These are phyloP conservation scores for Corvus hawaiiensis DNA, from an alignment of 2,113 vertebrate genomes.

Conservation along the genomic window DNA sequence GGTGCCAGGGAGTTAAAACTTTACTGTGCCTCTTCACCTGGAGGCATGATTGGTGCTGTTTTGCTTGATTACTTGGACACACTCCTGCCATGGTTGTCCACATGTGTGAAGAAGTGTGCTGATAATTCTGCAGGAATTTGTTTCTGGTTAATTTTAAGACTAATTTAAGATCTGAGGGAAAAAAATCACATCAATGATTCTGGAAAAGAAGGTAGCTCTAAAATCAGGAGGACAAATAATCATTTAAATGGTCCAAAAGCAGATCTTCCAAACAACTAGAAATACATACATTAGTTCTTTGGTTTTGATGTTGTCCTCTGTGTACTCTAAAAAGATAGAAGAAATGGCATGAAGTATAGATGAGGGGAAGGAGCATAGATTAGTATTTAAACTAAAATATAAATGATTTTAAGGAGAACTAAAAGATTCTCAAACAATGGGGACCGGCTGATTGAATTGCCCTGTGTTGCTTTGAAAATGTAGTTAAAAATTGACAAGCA, in stretches of 20 bases:
- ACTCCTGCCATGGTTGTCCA: not conserved
- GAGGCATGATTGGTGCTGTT: not conserved
- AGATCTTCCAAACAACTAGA: not conserved
- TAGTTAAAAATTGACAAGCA: not conserved
- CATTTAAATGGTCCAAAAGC: not conserved
- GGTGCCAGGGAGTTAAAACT: not conserved
- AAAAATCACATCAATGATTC: not conserved
- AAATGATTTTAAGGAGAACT: not conserved
- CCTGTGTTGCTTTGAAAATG: not conserved
- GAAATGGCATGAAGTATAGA: not conserved
- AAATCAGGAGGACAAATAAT: not conserved
- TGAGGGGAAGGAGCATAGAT: not conserved
- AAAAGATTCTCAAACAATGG: not conserved
- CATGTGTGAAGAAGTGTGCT: not conserved
- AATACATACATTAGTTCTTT: not conserved
- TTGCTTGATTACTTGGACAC: not conserved
- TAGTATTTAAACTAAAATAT: not conserved
- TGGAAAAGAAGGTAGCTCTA: not conserved
- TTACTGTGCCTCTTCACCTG: not conserved
- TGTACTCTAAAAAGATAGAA: not conserved
- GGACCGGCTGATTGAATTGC: rapidly evolving
- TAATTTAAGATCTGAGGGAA: not conserved
- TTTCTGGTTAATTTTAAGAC: not conserved
- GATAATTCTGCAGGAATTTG: not conserved
- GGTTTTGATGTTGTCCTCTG: not conserved